These are phyloP conservation scores for Linurgus olivaceus DNA, from an alignment of 2,797 vertebrate genomes.

Conservation along the genomic window DNA sequence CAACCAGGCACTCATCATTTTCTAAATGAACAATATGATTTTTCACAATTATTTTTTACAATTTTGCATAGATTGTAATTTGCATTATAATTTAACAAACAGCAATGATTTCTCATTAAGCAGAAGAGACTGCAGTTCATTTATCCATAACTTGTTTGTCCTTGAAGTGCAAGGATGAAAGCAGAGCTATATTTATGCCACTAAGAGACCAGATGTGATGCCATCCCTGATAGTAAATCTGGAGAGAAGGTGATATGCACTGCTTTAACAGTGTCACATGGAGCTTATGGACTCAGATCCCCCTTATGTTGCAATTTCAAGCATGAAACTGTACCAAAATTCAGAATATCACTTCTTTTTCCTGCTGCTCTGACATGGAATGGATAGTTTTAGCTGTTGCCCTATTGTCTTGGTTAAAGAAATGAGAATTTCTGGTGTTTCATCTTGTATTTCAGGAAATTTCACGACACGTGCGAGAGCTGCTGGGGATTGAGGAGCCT, in stretches of 20 bases:
- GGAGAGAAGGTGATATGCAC: background rate
- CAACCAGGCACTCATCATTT: background rate
- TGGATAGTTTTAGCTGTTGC: background rate
- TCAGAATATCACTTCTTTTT: background rate
- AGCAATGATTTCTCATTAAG: background rate
- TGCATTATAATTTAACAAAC: background rate
- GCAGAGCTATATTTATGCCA: background rate
- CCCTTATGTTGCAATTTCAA: background rate
- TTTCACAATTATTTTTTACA: background rate
- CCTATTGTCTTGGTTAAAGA: background rate
- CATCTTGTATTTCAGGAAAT: slow-evolving; percentile 80
- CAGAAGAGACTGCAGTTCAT: background rate
- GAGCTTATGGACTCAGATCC: background rate
- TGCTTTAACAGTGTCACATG: background rate
- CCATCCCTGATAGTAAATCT: background rate
- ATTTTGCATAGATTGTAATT: background rate
- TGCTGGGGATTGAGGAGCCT: slow-evolving; percentile 83
- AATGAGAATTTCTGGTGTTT: background rate
- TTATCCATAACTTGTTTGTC: background rate
- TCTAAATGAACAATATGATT: background rate
- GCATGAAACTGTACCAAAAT: background rate
- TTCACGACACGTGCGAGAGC: slow-evolving; percentile 75
- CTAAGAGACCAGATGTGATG: background rate
- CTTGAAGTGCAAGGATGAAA: background rate
- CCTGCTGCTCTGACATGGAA: background rate